Percentiles rank a stretch among this genome's conserved stretches.
These are phyloP conservation scores for Pipistrellus pipistrellus DNA, from an alignment of 2,797 vertebrate genomes.

Conservation along the genomic window DNA sequence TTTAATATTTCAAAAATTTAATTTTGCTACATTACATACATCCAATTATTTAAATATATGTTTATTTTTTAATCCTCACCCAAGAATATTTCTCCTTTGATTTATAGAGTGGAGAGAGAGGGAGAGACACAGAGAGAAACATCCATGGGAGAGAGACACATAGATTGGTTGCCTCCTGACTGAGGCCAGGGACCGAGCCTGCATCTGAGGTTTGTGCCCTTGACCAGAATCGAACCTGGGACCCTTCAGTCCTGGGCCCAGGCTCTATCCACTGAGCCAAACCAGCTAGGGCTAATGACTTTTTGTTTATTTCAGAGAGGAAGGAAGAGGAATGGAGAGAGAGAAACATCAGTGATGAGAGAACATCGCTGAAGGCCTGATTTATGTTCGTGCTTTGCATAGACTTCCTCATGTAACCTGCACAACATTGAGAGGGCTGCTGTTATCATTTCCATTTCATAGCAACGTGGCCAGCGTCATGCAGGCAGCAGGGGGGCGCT, in stretches of 20 bases:
- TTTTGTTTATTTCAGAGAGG: too few relatives aligned
- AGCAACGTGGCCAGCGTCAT: neutral
- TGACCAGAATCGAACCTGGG: neutral
- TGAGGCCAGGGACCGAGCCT: neutral
- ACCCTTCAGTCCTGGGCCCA: neutral
- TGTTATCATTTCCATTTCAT: neutral
- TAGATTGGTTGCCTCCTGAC: neutral
- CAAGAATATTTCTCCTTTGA: neutral
- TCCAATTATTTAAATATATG: neutral
- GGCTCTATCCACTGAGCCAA: neutral
- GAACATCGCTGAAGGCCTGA: too few relatives aligned
- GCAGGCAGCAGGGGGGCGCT: neutral
- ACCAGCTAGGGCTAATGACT: neutral
- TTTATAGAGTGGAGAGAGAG: neutral
- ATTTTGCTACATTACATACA: slow-evolving; percentile 13
- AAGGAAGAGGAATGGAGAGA: too few relatives aligned
- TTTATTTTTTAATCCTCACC: neutral
- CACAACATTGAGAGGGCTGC: neutral
- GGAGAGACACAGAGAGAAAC: neutral
- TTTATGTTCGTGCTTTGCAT: neutral
- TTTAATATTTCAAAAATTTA: neutral
- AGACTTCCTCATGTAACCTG: neutral
- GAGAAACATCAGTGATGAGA: too few relatives aligned
- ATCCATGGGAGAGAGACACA: neutral
- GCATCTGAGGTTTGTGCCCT: neutral